These are phyloP conservation scores for Podarcis lilfordi DNA, from an alignment of 2,797 vertebrate genomes.

Conservation along the genomic window DNA sequence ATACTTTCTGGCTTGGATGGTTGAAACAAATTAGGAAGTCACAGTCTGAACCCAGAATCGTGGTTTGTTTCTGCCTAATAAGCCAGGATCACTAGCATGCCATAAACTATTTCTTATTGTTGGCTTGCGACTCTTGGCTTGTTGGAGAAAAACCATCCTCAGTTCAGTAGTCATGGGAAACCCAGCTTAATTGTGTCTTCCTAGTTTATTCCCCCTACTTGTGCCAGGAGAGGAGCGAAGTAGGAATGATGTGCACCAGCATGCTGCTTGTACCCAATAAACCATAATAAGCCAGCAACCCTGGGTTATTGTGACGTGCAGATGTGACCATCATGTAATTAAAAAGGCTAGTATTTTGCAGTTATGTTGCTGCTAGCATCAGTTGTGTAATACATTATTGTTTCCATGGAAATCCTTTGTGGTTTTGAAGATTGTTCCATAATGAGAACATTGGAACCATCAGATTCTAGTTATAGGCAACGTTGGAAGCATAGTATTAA, in stretches of 20 bases:
- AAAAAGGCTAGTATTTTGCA: not conserved
- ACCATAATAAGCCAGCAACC: not conserved
- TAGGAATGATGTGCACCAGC: too few species aligned
- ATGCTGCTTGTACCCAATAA: not conserved
- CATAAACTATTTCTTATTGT: not conserved
- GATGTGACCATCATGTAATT: not conserved
- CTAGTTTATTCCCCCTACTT: too few species aligned
- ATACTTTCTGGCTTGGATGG: not conserved
- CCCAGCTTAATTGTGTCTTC: too few species aligned
- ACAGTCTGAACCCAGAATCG: not conserved
- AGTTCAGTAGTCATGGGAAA: too few species aligned
- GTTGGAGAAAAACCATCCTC: too few species aligned
- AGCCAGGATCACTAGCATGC: not conserved
- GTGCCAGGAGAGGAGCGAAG: too few species aligned
- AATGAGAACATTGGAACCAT: not conserved
- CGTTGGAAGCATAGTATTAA: not conserved
- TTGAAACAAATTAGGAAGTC: not conserved
- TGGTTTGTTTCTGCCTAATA: not conserved
- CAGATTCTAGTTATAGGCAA: not conserved
- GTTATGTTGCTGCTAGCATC: not conserved
- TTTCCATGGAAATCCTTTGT: conserved; percentile 17
- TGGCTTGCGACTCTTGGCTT: too few species aligned
- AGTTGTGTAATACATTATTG: not conserved
- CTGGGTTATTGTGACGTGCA: not conserved
- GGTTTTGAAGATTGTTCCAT: not conserved